These are phyloP conservation scores for Rhinella marina DNA, from an alignment of 2,797 vertebrate genomes.

Conservation along the genomic window DNA sequence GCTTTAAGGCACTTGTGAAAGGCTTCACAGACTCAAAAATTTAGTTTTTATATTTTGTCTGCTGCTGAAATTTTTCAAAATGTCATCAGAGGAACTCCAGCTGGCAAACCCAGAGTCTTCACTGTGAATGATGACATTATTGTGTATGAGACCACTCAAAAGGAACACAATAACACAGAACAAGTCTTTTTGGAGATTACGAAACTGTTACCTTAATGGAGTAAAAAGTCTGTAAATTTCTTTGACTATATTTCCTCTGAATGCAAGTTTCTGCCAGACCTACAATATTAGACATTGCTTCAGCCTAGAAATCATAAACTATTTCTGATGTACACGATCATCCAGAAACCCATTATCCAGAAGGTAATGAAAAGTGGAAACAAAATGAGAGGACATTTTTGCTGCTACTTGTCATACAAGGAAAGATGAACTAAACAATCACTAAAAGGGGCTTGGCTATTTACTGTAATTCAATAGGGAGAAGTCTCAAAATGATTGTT, in stretches of 20 bases:
- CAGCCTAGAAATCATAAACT: slow-evolving; percentile 4
- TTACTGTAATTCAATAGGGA: not conserved
- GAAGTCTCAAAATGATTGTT: not conserved
- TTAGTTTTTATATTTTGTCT: slow-evolving; percentile 30
- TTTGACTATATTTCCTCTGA: slow-evolving; percentile 14
- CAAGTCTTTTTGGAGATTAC: slow-evolving; percentile 7
- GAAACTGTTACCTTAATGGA: slow-evolving; percentile 19
- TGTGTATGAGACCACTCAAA: slow-evolving; percentile 30
- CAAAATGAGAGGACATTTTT: slow-evolving; percentile 8
- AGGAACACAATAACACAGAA: slow-evolving; percentile 34
- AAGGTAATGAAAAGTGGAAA: slow-evolving; percentile 23
- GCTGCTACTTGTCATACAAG: not conserved
- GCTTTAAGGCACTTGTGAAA: slow-evolving; percentile 23
- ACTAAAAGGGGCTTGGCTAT: not conserved
- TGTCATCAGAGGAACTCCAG: slow-evolving; percentile 39
- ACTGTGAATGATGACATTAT: slow-evolving; percentile 40
- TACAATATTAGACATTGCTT: slow-evolving; percentile 7
- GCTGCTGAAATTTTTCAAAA: slow-evolving; percentile 48
- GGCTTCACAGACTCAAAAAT: slow-evolving; percentile 42
- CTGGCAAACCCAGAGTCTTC: slow-evolving; percentile 42
- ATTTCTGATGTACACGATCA: slow-evolving; percentile 10
- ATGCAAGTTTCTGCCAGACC: slow-evolving; percentile 1
- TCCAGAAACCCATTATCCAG: slow-evolving; percentile 26
- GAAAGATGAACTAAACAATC: not conserved
- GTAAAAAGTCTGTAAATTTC: slow-evolving; percentile 17